phyloP scores from a whole-genome alignment of 1,140 invertebrate species.

The Pteromalus puparum region DNA sequence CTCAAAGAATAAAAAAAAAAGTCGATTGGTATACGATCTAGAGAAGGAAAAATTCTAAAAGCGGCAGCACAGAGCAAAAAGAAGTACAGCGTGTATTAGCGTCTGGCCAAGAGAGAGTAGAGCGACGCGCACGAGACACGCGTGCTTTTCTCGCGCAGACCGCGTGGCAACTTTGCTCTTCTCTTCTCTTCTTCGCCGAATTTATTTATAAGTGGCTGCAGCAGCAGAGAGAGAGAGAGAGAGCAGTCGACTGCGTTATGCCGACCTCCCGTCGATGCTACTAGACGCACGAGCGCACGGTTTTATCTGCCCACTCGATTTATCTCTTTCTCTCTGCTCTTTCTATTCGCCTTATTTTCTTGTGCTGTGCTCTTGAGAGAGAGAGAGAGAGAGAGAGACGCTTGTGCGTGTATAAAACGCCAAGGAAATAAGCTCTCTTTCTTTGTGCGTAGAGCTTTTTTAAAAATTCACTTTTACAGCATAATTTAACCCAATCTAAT shows the following conservation, averaged over 20 bases:
- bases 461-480: too few relatives aligned
- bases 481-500: constrained; percentile 34
- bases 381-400: background rate
- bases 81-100: background rate
- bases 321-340: constrained; percentile 10
- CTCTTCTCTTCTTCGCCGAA: background rate
- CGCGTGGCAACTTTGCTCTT: constrained; percentile 34
- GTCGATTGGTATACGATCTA: background rate
- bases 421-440: too few relatives aligned
- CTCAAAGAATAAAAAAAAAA: background rate
- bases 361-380: background rate
- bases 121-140: background rate
- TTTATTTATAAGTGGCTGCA: constrained; percentile 36
- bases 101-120: background rate
- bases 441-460: too few relatives aligned
- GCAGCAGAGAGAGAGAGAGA: background rate
- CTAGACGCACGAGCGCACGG: background rate
- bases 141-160: constrained; percentile 21
- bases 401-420: too few relatives aligned
- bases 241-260: background rate
- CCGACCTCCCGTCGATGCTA: constrained; percentile 1
- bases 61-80: background rate
- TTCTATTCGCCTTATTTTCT: background rate
- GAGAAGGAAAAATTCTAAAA: constrained; percentile 3
- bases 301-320: constrained; percentile 31